Evolutionary conservation across 2,888 invertebrate species (phyloP), one percentile per base, ranked within the genome.

Genomic region (Nymphalis urticae): DNA sequence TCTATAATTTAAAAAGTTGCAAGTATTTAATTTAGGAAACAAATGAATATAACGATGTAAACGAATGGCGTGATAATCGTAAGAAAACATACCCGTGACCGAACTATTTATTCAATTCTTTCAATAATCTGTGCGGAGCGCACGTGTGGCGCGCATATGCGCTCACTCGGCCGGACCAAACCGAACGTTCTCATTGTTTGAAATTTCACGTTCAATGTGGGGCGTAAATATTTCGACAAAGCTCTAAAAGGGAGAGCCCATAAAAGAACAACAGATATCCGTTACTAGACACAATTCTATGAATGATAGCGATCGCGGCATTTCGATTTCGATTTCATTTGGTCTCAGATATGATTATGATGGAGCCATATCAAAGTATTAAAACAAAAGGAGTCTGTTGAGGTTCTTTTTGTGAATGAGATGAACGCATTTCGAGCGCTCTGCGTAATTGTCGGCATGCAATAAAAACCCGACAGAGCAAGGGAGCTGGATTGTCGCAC

Each of bases 191-290:
- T 80, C 85, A 87, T 92, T 91, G 92, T 92, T 92, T 85, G 85
- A 83, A 85, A 90, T 89, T 90, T 90, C 86, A 88, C 86, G 84
- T 90, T 85, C 87, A 89, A 90, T 91, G 86, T 88, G 83, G 87
- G 84, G 85, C 88, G 87, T 92, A 89, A 91, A 92, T 89, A 90
- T 91, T 90, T 90, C 90, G 86, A 91, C 91, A 88, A 89, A 84
- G 84, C 85, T 84, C 82, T 84, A 86, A 86, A 88, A 89, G 87
- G 88, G 87, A 86, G 83, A 84, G 81, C 80, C 77, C 82, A 83
- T 84, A 85, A 84, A 85, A 82, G 82, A 86, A 85, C 83, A 83
- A 81, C 80, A 81, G 79, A 83, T 81, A 85, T 86, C 81, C 82
- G 82, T 79, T 81, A 76, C 76, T 76, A 75, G 76, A 74, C 70